Percentiles rank a stretch among this genome's conserved stretches.
These are phyloP conservation scores for Epinotia demarniana DNA, from an alignment of 2,888 invertebrate genomes.

Conservation along the genomic window DNA sequence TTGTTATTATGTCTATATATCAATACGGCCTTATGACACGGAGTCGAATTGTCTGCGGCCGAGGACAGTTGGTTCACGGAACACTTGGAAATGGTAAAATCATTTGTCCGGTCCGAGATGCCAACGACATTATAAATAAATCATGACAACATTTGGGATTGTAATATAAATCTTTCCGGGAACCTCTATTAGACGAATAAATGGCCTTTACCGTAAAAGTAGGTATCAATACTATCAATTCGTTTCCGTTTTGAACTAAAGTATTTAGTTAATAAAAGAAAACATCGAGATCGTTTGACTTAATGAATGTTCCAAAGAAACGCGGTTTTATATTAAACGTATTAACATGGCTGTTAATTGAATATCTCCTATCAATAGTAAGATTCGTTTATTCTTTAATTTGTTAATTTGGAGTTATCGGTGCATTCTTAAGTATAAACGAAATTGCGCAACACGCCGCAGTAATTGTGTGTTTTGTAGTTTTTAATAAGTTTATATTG, in stretches of 20 bases:
- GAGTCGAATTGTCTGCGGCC: constrained; percentile 17
- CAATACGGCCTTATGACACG: constrained; percentile 25
- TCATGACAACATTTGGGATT: constrained; percentile 41
- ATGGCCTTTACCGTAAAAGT: constrained; percentile 26
- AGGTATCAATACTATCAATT: too few relatives aligned
- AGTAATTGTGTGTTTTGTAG: too few relatives aligned
- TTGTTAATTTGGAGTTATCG: too few relatives aligned
- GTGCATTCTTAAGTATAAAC: too few relatives aligned
- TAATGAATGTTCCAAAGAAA: neutral
- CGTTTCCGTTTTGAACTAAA: constrained; percentile 8
- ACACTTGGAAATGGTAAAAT: constrained; percentile 35
- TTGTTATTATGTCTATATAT: constrained; percentile 38
- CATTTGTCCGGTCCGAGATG: constrained; percentile 29
- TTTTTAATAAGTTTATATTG: too few relatives aligned
- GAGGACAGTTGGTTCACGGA: constrained; percentile 4
- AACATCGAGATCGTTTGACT: neutral
- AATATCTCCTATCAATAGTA: constrained; percentile 15
- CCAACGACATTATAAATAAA: constrained; percentile 42
- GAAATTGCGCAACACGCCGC: too few relatives aligned
- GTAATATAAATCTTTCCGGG: constrained; percentile 29
- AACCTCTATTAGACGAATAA: constrained; percentile 29
- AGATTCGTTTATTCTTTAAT: neutral
- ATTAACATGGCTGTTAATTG: constrained; percentile 10
- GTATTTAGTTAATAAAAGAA: neutral
- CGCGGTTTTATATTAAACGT: neutral